Percentiles rank a stretch among this genome's conserved stretches.
These are phyloP conservation scores for Empis livida DNA, from an alignment of 2,888 invertebrate genomes.

Conservation along the genomic window DNA sequence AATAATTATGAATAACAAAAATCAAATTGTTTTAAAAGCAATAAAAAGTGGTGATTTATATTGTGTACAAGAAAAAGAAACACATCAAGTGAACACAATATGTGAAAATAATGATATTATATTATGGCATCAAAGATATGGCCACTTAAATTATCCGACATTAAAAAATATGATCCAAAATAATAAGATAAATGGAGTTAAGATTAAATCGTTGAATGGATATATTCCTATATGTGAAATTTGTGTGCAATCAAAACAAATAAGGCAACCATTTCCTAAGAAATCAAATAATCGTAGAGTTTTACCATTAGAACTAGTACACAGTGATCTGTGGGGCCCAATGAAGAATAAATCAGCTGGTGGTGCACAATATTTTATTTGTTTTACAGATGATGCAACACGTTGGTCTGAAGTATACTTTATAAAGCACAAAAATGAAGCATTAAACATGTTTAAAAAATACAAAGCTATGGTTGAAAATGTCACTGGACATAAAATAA, in stretches of 20 bases:
- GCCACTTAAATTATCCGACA: slow-evolving; percentile 2
- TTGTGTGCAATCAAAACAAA: slow-evolving; percentile 1
- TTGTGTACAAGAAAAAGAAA: neutral
- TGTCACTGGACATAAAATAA: slow-evolving; percentile 11
- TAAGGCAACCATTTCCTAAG: slow-evolving; percentile 2
- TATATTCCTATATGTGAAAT: neutral
- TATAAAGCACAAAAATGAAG: slow-evolving; percentile 12
- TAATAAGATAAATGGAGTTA: slow-evolving; percentile 1
- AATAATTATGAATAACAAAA: neutral
- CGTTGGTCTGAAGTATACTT: slow-evolving; percentile 9
- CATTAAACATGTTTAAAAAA: slow-evolving; percentile 10
- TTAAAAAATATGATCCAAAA: neutral
- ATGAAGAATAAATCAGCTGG: neutral
- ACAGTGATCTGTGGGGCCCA: too few relatives aligned
- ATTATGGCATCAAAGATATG: slow-evolving; percentile 1
- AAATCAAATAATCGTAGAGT: neutral
- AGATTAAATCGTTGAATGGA: neutral
- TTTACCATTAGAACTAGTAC: too few relatives aligned
- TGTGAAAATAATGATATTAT: neutral
- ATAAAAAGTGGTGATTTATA: neutral
- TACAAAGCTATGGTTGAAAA: slow-evolving; percentile 13
- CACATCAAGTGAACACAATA: neutral
- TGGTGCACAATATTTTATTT: slow-evolving; percentile 3
- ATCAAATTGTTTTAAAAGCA: neutral
- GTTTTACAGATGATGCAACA: slow-evolving; percentile 5